Base-by-base conservation (phyloP, 2,888 invertebrate species). In the Melinaea menophilus region DNA sequence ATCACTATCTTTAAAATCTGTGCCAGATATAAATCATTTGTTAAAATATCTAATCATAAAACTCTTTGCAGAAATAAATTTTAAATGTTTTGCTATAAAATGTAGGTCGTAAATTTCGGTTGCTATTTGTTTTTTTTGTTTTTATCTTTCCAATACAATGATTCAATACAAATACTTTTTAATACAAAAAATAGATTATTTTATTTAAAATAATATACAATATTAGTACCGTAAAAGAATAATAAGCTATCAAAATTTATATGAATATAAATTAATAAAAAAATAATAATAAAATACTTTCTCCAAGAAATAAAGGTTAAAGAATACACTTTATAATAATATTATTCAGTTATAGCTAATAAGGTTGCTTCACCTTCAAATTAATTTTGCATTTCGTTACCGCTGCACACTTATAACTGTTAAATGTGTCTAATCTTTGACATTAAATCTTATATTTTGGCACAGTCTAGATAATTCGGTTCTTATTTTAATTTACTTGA, bases 391-490 rank as follows among this genome's bases (percentile, higher is more conserved):
- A 48, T 48, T n/a, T 48, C 5, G 48, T n/a, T 51, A n/a, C 11
- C 5, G n/a, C 31, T 51, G 31, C 7, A 51, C 51, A 51, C 9
- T 9, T 51, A 31, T 51, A 51, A 31, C 22, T 22, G 22, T 41
- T 41, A 9, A 9, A 11, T 11, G 51, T 11, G 51, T 31, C 22
- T 31, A n/a, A 51, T 31, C 22, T 31, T 5, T 31, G 51, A 51
- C 51, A 51, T 51, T 51, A 31, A 51, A 51, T 31, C 31, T 31
- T 11, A 51, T 3, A 41, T 41, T 51, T 51, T 51, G 51, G 51
- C 51, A 51, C 51, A 51, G 31, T 3, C 51, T 51, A 51, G 51
- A 11, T 51, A 11, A 51, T 51, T 31, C 22, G 51, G 51, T 31
- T 11, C 9, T 51, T 51, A 31, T 51, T 51, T 51, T 51, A 11